A percentile compares a stretch with the other conserved stretches of the same genome.
These are phyloP conservation scores for Ochotona princeps DNA, from an alignment of 2,113 vertebrate species.

Conservation along the genomic window DNA sequence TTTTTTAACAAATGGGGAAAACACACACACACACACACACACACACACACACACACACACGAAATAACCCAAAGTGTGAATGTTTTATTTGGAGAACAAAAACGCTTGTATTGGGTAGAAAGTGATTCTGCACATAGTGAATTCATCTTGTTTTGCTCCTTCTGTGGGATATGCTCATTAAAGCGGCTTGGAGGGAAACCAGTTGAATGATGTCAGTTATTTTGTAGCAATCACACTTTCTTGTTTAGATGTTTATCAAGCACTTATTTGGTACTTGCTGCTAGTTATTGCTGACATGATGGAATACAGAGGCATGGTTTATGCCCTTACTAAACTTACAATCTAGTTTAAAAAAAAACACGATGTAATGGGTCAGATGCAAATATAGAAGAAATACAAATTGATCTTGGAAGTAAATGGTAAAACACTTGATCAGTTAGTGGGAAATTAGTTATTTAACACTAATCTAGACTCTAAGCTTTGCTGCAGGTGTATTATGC, in stretches of 20 bases:
- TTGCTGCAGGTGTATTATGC: background rate
- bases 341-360: background rate
- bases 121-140: background rate
- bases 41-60: too few relatives aligned
- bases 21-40: too few relatives aligned
- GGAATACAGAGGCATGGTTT: background rate
- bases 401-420: background rate
- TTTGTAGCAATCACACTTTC: too few relatives aligned
- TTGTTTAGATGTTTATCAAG: background rate
- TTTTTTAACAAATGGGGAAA: background rate
- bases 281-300: background rate
- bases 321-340: background rate
- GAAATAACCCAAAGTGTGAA: background rate
- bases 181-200: background rate
- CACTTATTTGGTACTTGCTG: too few relatives aligned
- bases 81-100: background rate
- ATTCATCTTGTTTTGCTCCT: background rate
- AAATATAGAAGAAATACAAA: background rate
- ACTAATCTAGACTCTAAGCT: background rate
- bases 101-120: background rate
- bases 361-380: background rate
- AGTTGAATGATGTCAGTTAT: background rate
- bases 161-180: background rate
- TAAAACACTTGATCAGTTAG: background rate
- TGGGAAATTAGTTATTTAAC: background rate